Evolutionary conservation across 2,888 invertebrate genomes (phyloP), one percentile per base, ranked within the genome.

Genomic region (Amphipyra berbera): DNA sequence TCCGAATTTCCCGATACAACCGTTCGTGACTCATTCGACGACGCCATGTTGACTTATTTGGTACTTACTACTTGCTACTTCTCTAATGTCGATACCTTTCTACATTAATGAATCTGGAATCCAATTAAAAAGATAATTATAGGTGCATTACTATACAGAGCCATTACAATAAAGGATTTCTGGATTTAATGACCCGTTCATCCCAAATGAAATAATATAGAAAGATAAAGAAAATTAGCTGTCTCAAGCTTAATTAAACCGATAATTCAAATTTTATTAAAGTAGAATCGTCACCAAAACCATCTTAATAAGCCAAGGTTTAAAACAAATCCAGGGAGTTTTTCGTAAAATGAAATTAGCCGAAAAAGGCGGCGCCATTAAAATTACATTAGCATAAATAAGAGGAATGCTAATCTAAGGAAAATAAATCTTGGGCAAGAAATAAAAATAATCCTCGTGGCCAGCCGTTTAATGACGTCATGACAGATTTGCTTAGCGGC

Each of bases 311-410:
- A 92, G 90, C 89, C 85, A 68, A 82, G 93, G 87, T 89, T 93
- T 82, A 92, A 87, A 89, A 91, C 90, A 87, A 89, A 93, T 91
- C 93, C 90, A 78, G 56, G 68, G 90, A 91, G 89, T 92, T 93
- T 93, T 93, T 91, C 88, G 82, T 85, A 87, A 93, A 93, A 94
- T 91, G 92, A 94, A 95, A 94, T 95, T 94, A 94, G 92, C 90
- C 88, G 90, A 93, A 94, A 92, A 93, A 91, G 91, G 89, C 91
- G 88, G 83, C 82, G 90, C 93, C 94, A 94, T 95, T 95, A 94
- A 95, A 95, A 95, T 94, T 93, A 93, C 94, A 95, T 95, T 95
- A 95, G 93, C 94, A 95, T 94, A 94, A 95, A 94, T 94, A 94
- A 94, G 93, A 91, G 90, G 88, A 91, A 93, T 93, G 94, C 93